These are phyloP conservation scores for Puntigrus tetrazona DNA, from an alignment of 2,113 vertebrate species.

Conservation along the genomic window DNA sequence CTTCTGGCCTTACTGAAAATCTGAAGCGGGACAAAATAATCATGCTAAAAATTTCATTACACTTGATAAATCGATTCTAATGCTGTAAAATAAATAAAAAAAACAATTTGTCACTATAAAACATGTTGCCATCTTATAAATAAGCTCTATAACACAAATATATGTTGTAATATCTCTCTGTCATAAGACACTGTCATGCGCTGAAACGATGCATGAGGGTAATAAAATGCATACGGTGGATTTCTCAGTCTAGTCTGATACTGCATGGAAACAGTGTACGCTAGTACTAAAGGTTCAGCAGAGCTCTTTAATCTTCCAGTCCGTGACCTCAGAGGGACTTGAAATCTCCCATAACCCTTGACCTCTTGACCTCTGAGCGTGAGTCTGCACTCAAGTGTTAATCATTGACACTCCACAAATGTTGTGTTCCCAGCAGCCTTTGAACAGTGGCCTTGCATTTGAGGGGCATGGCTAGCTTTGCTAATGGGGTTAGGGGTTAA, in stretches of 20 bases:
- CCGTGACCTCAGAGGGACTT: constrained; percentile 11
- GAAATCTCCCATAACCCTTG: constrained; percentile 24
- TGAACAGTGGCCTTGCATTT: constrained; percentile 58
- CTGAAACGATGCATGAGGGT: background rate
- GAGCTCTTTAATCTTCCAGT: constrained; percentile 44
- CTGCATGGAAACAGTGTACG: background rate
- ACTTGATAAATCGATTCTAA: background rate
- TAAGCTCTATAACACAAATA: background rate
- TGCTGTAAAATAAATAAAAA: background rate
- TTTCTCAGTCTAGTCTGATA: background rate
- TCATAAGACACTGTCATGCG: background rate
- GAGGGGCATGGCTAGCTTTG: constrained; percentile 6
- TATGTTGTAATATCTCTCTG: background rate
- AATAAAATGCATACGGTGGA: background rate
- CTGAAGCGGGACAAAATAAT: background rate
- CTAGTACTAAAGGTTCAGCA: background rate
- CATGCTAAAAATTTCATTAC: background rate
- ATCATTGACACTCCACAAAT: constrained; percentile 44
- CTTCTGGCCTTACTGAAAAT: background rate
- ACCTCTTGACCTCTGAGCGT: constrained; percentile 17
- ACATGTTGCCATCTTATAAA: background rate
- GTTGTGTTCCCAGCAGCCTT: constrained; percentile 55
- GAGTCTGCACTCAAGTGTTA: constrained; percentile 38
- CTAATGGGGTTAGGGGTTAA: constrained; percentile 20
- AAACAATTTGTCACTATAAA: background rate